A percentile compares a stretch with the other conserved stretches of the same genome.
phyloP scores from a whole-genome alignment of 1,140 invertebrate genomes.

The Mactra quadrangularis region DNA sequence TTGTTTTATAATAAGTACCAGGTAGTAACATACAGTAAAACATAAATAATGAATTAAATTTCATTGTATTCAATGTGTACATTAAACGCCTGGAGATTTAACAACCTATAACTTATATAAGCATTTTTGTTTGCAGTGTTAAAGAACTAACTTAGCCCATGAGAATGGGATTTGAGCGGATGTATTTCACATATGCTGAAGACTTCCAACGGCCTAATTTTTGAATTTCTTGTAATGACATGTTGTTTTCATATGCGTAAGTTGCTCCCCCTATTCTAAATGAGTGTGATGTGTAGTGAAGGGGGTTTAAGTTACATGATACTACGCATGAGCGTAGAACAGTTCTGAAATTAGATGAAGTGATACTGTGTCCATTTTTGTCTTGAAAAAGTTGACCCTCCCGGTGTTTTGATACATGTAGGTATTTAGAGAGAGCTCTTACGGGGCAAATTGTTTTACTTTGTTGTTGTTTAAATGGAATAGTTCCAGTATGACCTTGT shows the following conservation, averaged over 20 bases:
- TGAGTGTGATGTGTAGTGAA: slow-evolving; percentile 20
- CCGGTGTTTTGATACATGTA: not conserved
- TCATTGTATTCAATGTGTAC: too few species aligned
- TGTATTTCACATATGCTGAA: slow-evolving; percentile 23
- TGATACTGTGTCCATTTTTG: not conserved
- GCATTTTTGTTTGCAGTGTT: too few species aligned
- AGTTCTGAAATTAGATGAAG: slow-evolving; percentile 2
- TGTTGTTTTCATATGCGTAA: slow-evolving; percentile 2
- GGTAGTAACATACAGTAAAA: too few species aligned
- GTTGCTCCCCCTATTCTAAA: slow-evolving; percentile 48
- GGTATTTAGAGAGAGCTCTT: not conserved
- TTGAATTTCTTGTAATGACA: slow-evolving; percentile 14
- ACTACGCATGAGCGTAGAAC: not conserved
- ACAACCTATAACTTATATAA: too few species aligned
- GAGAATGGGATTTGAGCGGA: slow-evolving; percentile 7
- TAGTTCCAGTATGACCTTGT: not conserved
- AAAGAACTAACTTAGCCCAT: too few species aligned
- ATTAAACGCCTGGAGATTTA: too few species aligned
- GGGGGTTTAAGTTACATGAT: slow-evolving; percentile 6
- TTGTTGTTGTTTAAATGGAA: slow-evolving; percentile 8
- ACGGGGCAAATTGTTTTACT: slow-evolving; percentile 4
- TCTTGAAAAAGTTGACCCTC: not conserved
- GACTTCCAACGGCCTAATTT: slow-evolving; percentile 32
- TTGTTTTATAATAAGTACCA: too few species aligned
- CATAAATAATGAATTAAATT: too few species aligned